A percentile compares a stretch with the other conserved stretches of the same genome.
These are phyloP conservation scores for Anser brachyrhynchus DNA, from an alignment of 2,113 vertebrate species.

Conservation along the genomic window DNA sequence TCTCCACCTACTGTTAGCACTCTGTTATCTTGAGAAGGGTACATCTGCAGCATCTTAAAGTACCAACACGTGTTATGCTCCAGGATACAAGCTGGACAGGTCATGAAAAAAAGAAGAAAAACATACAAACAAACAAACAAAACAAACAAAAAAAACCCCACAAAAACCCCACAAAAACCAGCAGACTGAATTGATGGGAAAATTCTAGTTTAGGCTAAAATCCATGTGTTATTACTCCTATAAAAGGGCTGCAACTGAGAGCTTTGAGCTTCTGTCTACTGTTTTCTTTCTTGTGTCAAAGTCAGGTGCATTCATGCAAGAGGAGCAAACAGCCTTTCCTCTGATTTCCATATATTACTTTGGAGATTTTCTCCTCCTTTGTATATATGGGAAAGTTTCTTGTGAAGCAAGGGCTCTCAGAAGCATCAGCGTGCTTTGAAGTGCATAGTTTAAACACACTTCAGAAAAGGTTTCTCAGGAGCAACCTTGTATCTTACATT, in stretches of 20 bases:
- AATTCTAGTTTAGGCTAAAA: neutral
- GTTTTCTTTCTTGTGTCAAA: constrained; percentile 11
- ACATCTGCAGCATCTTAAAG: neutral
- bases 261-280: constrained; percentile 1
- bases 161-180: neutral
- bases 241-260: neutral
- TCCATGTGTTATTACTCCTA: neutral
- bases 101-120: neutral
- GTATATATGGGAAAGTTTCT: neutral
- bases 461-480: constrained; percentile 43
- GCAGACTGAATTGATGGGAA: neutral
- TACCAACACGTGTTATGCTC: neutral
- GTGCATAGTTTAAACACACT: constrained; percentile 17
- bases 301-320: neutral
- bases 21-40: constrained; percentile 12
- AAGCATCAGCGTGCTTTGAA: constrained; percentile 29
- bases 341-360: constrained; percentile 17
- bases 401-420: neutral
- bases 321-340: constrained; percentile 20
- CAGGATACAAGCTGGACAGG: neutral
- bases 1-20: constrained; percentile 70
- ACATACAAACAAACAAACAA: neutral
- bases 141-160: too few species aligned
- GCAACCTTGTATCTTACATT: constrained; percentile 22
- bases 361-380: constrained; percentile 24